Base-by-base conservation (phyloP, 1,140 invertebrate species). In the Temnothorax curvispinosus region DNA sequence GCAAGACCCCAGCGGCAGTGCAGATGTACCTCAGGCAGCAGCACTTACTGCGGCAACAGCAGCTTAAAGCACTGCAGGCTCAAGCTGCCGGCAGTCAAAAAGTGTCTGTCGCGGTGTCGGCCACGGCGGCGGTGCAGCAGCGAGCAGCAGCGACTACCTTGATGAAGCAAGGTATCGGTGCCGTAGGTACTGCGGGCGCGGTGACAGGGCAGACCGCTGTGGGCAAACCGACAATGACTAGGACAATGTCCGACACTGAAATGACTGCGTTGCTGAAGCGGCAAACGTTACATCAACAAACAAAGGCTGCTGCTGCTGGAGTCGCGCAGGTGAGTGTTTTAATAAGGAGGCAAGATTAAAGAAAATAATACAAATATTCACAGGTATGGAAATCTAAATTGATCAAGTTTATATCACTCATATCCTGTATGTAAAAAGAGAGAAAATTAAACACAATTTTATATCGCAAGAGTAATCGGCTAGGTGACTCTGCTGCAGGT, bases 241-340 rank as follows among this genome's bases (percentile, higher is more conserved):
- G 96, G 96, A 72, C 96, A 18, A 96, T 97, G 2, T 96, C 97
- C 0, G 97, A 97, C 27, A 96, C 96, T 32, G 97, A 98, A 92
- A 96, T 98, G 96, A 96, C 96, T 11, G 96, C 97, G 11, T 86
- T 98, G 21, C 93, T 98, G 0, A 97, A 98, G 88, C 95, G 96
- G 21, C 97, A 97, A 85, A 96, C 96, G 41, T 90, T 96, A 58
- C 95, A 96, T 67, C 96, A 96, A 47, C 96, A 96, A 77, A 96
- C 97, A 81, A 94, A 94, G 1, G 80, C 92, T 71, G 77, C 62
- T 2, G 52, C 54, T 0, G 80, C 67, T 8, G 69, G 69, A 9
- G 95, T 96, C 56, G 94, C 90, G 69, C 95, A 95, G 18, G 80
- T 84, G 18, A 74, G 52, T 32, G 7, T 35, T 47, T 65, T n/a